A percentile compares a stretch with the other conserved stretches of the same genome.
These are phyloP conservation scores for Heliangelus exortis DNA, from an alignment of 2,797 vertebrate genomes.

Conservation along the genomic window DNA sequence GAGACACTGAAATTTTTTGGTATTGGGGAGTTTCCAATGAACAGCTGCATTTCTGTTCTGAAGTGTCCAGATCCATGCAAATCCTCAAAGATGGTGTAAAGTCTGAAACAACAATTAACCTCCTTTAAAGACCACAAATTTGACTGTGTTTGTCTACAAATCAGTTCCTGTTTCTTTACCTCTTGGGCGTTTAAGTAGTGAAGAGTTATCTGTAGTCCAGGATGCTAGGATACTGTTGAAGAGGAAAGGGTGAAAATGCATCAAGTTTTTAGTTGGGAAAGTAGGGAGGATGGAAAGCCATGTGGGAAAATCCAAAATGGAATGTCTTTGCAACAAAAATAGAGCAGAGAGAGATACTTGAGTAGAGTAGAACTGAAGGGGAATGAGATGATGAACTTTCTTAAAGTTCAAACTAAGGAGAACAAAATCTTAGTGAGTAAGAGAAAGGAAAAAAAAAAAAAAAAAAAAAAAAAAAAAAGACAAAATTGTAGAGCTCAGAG, in stretches of 20 bases:
- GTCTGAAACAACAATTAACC: conserved; percentile 71
- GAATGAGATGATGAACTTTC: not conserved
- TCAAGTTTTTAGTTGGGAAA: fast-evolving
- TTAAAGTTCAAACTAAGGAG: not conserved
- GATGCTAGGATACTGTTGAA: not conserved
- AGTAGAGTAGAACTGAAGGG: not conserved
- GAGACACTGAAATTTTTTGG: conserved; percentile 85
- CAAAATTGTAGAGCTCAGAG: not conserved
- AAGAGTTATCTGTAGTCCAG: not conserved
- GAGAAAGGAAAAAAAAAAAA: not conserved
- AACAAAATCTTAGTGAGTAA: not conserved
- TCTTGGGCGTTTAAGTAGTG: fast-evolving
- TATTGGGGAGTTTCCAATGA: conserved; percentile 81
- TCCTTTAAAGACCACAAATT: not conserved
- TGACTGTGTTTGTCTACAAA: not conserved
- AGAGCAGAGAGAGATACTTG: not conserved
- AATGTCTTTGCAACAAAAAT: not conserved
- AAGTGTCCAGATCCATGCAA: conserved; percentile 83
- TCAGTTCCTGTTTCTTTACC: not conserved
- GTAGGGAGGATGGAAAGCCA: not conserved
- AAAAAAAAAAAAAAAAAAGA: not conserved
- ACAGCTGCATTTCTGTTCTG: conserved; percentile 83
- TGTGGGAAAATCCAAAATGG: not conserved
- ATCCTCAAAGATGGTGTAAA: conserved; percentile 79
- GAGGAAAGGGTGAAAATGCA: not conserved